A percentile compares a stretch with the other conserved stretches of the same genome.
phyloP scores from a whole-genome alignment of 1,140 invertebrate species.

The Phymastichus coffea region DNA sequence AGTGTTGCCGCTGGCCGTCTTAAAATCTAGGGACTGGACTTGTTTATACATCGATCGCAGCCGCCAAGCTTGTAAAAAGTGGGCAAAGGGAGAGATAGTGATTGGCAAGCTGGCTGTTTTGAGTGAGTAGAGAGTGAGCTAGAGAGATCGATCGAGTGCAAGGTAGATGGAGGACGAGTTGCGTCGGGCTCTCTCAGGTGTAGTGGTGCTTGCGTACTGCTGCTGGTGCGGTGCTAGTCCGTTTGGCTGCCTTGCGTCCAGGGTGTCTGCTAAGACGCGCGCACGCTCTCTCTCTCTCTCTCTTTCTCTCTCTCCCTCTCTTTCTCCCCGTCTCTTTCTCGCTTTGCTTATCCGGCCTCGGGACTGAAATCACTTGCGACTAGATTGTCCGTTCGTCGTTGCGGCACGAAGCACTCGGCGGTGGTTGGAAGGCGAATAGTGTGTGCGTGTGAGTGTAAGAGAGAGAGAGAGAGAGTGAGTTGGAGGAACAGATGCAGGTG shows the following conservation, averaged over 20 bases:
- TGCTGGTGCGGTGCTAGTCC: too few species aligned
- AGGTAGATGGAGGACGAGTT: constrained; percentile 29
- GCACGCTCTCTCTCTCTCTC: neutral
- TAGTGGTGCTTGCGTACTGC: too few species aligned
- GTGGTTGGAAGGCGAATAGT: neutral
- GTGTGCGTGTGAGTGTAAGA: neutral
- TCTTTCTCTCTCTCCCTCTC: neutral
- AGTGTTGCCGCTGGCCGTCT: too few species aligned
- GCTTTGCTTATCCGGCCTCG: too few species aligned
- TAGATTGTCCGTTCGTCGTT: neutral
- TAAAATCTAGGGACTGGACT: too few species aligned
- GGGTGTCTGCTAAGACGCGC: neutral
- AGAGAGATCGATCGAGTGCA: constrained; percentile 3
- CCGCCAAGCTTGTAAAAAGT: too few species aligned
- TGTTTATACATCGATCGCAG: too few species aligned
- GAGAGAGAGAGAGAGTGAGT: neutral
- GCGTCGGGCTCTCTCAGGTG: constrained; percentile 26
- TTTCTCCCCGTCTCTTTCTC: neutral
- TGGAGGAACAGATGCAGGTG: neutral
- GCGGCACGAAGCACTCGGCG: neutral
- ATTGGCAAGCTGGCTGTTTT: too few species aligned
- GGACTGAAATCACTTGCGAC: too few species aligned
- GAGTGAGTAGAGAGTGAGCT: too few species aligned
- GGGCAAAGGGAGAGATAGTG: constrained; percentile 15
- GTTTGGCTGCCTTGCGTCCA: constrained; percentile 11